phyloP scores from a whole-genome alignment of 2,797 vertebrate species.

The Mormyrus proboscirostris region DNA sequence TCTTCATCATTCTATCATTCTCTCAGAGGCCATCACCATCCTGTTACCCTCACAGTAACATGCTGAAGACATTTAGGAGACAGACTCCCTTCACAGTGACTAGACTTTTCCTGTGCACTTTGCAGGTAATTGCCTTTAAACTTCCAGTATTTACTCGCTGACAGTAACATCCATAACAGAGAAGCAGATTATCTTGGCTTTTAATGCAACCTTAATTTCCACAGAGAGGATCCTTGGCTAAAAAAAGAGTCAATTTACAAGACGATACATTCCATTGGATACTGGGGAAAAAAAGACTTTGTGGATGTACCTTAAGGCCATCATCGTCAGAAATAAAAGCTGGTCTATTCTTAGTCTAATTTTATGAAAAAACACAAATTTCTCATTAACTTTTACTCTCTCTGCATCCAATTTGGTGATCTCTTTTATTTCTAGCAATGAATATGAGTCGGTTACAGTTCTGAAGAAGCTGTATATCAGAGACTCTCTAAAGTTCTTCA shows the following conservation, averaged over 20 bases:
- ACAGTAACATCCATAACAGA: not conserved
- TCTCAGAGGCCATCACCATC: constrained; percentile 15
- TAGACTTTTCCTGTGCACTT: not conserved
- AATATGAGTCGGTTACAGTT: not conserved
- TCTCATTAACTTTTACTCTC: constrained; percentile 10
- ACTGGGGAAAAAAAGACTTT: constrained; percentile 20
- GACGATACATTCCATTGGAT: constrained; percentile 1
- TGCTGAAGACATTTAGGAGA: not conserved
- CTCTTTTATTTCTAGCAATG: not conserved
- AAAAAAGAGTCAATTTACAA: not conserved
- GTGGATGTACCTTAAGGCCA: constrained; percentile 34
- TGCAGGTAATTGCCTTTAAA: constrained; percentile 18
- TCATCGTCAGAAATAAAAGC: constrained; percentile 25
- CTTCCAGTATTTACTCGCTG: not conserved
- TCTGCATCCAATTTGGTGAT: not conserved
- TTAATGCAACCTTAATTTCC: constrained; percentile 10
- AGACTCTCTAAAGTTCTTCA: constrained; percentile 4
- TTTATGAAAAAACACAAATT: constrained; percentile 20
- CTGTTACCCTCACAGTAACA: not conserved
- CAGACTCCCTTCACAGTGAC: not conserved
- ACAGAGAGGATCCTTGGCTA: not conserved
- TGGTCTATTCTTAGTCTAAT: constrained; percentile 35
- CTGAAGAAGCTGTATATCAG: not conserved
- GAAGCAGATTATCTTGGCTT: not conserved
- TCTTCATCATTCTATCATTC: constrained; percentile 25